Evolutionary conservation across 2,888 invertebrate species (phyloP).

Genomic region (Conomelus anceps): DNA sequence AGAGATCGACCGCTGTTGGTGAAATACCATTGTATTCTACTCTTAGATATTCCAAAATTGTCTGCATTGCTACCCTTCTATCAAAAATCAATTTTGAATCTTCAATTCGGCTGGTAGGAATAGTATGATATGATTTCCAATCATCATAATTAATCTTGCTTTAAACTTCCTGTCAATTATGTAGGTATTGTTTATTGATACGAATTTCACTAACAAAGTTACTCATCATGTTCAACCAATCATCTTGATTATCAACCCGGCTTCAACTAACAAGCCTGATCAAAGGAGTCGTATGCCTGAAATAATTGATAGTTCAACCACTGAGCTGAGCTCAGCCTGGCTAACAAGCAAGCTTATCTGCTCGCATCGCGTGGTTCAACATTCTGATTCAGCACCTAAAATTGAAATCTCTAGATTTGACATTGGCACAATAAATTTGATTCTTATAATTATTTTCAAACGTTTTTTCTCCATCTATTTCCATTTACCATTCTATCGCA

Average conservation of each 20-base stretch:
- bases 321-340: background rate
- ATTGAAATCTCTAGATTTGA: background rate
- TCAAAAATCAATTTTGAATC: too few relatives aligned
- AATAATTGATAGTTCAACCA: background rate
- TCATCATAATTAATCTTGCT: too few relatives aligned
- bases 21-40: too few relatives aligned
- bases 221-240: background rate
- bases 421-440: too few relatives aligned
- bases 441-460: too few relatives aligned
- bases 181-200: background rate
- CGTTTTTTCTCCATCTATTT: too few relatives aligned
- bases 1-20: too few relatives aligned
- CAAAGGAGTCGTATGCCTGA: background rate
- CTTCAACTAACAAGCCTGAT: background rate
- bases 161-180: background rate
- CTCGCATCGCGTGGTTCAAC: background rate
- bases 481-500: too few relatives aligned
- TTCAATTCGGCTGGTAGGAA: too few relatives aligned
- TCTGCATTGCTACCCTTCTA: too few relatives aligned
- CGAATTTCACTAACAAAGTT: background rate
- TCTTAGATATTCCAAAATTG: too few relatives aligned
- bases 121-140: too few relatives aligned
- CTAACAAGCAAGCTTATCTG: background rate
- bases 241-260: background rate
- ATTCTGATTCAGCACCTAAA: background rate